These are phyloP conservation scores for Holothuria leucospilota DNA, from an alignment of 53 echinoderm and acorn worm genomes.

Conservation along the genomic window DNA sequence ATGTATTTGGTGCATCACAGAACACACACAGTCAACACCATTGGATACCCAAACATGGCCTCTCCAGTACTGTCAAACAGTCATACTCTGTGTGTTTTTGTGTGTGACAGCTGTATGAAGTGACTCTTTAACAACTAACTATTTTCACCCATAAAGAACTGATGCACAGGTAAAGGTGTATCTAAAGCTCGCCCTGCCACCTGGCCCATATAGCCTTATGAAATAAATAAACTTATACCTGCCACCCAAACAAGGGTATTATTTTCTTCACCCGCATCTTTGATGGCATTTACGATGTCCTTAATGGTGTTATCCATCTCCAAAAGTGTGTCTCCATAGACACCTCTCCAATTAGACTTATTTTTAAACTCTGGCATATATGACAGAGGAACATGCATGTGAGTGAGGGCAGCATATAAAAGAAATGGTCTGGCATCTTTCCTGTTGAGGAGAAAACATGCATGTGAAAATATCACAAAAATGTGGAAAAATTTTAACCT, in stretches of 20 bases:
- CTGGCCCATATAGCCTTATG: no score
- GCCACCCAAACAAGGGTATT: conserved; percentile 72
- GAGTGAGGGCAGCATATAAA: conserved; percentile 75
- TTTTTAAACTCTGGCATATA: conserved; percentile 53
- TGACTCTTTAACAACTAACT: no score
- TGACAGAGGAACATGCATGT: conserved; percentile 70
- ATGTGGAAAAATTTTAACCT: no score
- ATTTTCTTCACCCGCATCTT: conserved; percentile 47
- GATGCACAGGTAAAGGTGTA: no score
- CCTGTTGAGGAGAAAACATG: neutral
- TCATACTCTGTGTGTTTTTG: no score
- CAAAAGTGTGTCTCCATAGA: conserved; percentile 66
- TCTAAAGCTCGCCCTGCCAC: no score
- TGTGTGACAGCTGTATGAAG: no score
- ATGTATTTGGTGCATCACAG: no score
- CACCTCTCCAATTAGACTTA: conserved; percentile 42
- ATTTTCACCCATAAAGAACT: no score
- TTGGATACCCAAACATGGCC: no score
- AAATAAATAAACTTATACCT: conserved; percentile 26
- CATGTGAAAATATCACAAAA: neutral
- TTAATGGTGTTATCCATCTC: conserved; percentile 66
- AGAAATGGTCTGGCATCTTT: conserved; percentile 55
- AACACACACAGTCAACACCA: no score
- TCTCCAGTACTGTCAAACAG: no score
- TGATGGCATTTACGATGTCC: conserved; percentile 39